Percentiles rank a stretch among this genome's conserved stretches.
Conservation (phyloP, 2,888 invertebrate species). For the Andrena haemorrhoa region DNA sequence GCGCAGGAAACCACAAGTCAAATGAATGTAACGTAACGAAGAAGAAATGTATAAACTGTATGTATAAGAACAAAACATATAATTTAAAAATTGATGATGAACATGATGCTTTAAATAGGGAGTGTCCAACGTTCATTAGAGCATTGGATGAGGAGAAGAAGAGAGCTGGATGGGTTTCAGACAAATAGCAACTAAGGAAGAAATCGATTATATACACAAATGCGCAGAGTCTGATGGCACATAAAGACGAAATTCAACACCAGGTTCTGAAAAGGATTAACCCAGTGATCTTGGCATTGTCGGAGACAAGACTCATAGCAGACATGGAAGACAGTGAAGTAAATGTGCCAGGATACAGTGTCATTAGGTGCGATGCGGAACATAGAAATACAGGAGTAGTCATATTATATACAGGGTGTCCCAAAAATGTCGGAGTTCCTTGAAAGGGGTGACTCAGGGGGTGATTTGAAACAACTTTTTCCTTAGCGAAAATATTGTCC, state of each 20-base stretch:
- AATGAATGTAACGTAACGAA: background rate
- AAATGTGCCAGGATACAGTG: background rate
- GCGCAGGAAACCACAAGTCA: background rate
- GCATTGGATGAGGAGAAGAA: no score
- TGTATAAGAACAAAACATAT: background rate
- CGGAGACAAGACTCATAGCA: background rate
- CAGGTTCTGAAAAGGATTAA: background rate
- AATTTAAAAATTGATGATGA: background rate
- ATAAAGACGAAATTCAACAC: background rate
- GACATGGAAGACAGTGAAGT: constrained; percentile 5
- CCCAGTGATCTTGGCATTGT: background rate
- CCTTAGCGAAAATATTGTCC: no score
- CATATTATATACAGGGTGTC: no score
- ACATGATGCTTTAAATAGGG: background rate
- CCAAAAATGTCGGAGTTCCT: no score
- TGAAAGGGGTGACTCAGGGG: no score
- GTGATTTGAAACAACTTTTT: no score
- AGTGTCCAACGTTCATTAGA: background rate
- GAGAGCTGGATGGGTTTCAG: no score
- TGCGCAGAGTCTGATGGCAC: background rate
- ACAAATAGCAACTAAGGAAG: background rate
- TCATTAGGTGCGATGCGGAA: no score
- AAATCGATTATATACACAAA: background rate
- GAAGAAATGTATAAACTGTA: background rate
- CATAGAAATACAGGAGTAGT: no score